Base-by-base conservation (phyloP, 2,797 vertebrate genomes). In the Acestrorhynchus altus region DNA sequence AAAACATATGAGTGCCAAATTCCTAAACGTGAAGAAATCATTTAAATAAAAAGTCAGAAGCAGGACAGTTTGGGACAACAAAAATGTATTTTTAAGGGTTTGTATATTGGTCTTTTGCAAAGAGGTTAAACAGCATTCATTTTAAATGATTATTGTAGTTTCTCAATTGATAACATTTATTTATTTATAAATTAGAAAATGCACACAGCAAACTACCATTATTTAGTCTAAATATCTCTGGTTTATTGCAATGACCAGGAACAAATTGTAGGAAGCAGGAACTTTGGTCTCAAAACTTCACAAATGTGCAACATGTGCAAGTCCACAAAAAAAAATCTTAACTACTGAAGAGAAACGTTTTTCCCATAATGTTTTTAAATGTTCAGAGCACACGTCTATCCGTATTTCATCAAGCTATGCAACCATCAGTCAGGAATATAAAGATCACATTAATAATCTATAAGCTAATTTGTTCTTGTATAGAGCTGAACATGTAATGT, bases 1-100 rank as follows among this genome's bases (percentile, higher is more conserved):
- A 51, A 76, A 65, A 65, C 72, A 79, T 46, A 57, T 57, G 57
- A 56, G 16, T 57, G 63, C 40, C 51, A 42, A 51, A 64, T 65
- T 64, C 51, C 51, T 47, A 31, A 39, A 60, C 44, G 60, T 47
- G 4, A 49, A 47, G 56, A 57, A 57, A 69, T 59, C 65, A 51
- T 16, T 26, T 12, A 61, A 61, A 69, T 39, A 63, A 54, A 20
- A 28, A 47, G 42, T 51, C 66, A 18, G 4, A 68, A 35, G 20
- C 20, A 18, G 46, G 28, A 64, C 35, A 64, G 5, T 60, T 16
- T 60, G 7, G 24, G 24, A 28, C 26, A 28, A 47, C 24, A 67
- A 28, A 67, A 31, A 31, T 67, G 44, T 16, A 44, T 7, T 65
- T 65, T 24, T 1, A 44, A 13, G 22, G 1, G 44, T 13, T 44